A percentile compares a stretch with the other conserved stretches of the same genome.
These are phyloP conservation scores for Rhynchotus rufescens DNA, from an alignment of 2,797 vertebrate species.

Conservation along the genomic window DNA sequence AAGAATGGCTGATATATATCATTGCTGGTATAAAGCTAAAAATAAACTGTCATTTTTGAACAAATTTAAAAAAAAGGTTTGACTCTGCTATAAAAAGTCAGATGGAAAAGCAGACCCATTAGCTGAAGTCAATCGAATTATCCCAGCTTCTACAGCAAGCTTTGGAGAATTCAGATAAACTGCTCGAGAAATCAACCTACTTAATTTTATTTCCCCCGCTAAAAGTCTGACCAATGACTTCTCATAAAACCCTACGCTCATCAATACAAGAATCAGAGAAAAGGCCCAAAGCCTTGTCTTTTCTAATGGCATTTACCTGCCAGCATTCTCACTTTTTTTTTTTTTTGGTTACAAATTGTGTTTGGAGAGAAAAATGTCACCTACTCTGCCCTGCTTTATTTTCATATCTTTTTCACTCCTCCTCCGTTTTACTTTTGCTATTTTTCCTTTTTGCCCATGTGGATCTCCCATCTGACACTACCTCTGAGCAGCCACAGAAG, in stretches of 20 bases:
- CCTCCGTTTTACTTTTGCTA: background rate
- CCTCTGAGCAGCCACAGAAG: background rate
- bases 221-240: background rate
- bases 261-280: background rate
- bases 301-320: background rate
- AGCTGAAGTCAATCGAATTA: background rate
- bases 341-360: background rate
- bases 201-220: slow-evolving; percentile 1
- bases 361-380: background rate
- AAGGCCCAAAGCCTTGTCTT: background rate
- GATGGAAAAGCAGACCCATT: background rate
- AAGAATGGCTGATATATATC: background rate
- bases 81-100: background rate
- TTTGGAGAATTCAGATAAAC: background rate
- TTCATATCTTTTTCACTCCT: background rate
- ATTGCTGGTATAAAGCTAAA: background rate
- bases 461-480: background rate
- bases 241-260: background rate
- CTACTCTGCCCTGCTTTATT: background rate
- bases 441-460: background rate
- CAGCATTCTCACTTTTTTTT: background rate
- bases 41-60: background rate
- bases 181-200: background rate
- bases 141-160: background rate
- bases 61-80: background rate